Conservation (phyloP, 2,113 vertebrate genomes). For the Oenanthe oenanthe region DNA sequence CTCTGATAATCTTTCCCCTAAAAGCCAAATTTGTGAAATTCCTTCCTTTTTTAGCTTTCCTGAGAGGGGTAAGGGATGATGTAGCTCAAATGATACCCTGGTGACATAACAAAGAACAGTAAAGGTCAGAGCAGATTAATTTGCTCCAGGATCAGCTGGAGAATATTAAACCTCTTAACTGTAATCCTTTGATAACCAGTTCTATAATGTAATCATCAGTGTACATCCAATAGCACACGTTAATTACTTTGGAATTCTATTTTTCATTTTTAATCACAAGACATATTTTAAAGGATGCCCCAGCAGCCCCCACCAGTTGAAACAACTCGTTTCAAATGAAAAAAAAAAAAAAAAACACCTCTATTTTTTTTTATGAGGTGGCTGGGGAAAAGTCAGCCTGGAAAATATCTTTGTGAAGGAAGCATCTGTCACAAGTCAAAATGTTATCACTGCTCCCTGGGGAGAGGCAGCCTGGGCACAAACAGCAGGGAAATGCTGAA, state of each 20-base stretch:
- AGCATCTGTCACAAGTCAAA: constrained; percentile 58
- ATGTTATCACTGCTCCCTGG: background rate
- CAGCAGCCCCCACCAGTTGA: background rate
- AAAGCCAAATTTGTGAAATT: background rate
- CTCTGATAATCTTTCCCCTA: background rate
- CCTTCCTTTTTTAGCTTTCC: background rate
- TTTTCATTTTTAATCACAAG: constrained; percentile 59
- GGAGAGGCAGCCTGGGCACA: background rate
- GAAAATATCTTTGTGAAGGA: constrained; percentile 50
- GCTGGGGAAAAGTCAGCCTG: constrained; percentile 41
- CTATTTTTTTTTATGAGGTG: constrained; percentile 13
- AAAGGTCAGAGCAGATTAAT: constrained; percentile 62
- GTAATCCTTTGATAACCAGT: constrained; percentile 63
- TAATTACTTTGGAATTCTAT: constrained; percentile 55
- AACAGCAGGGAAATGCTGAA: background rate
- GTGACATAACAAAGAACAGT: constrained; percentile 74
- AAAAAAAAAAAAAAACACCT: background rate
- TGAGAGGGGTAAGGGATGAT: constrained; percentile 7
- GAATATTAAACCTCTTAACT: constrained; percentile 69
- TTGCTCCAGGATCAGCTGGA: constrained; percentile 58
- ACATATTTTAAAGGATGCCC: background rate
- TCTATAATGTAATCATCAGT: constrained; percentile 62
- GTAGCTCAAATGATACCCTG: constrained; percentile 33
- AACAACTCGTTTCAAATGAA: background rate
- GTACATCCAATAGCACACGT: constrained; percentile 56